Percentiles rank a stretch among this genome's conserved stretches.
Evolutionary conservation across 2,888 invertebrate genomes (phyloP).

Genomic region (Horisme vitalbata): DNA sequence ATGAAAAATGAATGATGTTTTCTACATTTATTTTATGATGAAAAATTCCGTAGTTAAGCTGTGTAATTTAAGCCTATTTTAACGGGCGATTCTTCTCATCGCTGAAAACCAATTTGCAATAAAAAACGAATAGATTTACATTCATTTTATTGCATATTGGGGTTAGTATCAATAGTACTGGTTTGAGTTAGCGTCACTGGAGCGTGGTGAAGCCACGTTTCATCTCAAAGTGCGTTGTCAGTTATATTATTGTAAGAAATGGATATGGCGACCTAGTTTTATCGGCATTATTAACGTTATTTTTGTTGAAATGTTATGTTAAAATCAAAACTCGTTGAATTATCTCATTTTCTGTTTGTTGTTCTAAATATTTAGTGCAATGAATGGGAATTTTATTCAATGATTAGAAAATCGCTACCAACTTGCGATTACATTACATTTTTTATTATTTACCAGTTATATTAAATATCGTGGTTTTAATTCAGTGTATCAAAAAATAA

Average conservation of each 20-base stretch:
- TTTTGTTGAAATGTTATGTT: constrained; percentile 65
- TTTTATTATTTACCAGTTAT: constrained; percentile 63
- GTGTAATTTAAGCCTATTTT: constrained; percentile 76
- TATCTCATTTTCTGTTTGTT: constrained; percentile 19
- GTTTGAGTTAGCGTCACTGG: constrained; percentile 61
- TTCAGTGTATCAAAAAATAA: constrained; percentile 4
- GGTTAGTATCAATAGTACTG: constrained; percentile 76
- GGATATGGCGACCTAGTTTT: constrained; percentile 68
- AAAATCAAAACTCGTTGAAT: constrained; percentile 56
- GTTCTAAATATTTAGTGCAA: constrained; percentile 28
- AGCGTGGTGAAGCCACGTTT: constrained; percentile 35
- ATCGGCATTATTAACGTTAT: constrained; percentile 60
- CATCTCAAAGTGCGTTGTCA: constrained; percentile 64
- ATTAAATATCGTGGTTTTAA: constrained; percentile 35
- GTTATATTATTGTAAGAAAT: constrained; percentile 53
- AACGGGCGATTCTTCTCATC: constrained; percentile 41
- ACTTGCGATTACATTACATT: constrained; percentile 79
- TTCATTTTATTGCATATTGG: constrained; percentile 45
- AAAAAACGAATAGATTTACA: constrained; percentile 35
- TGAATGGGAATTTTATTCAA: constrained; percentile 17
- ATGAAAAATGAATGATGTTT: constrained; percentile 59
- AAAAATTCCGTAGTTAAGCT: constrained; percentile 77
- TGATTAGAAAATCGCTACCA: constrained; percentile 44
- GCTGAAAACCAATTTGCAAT: constrained; percentile 31
- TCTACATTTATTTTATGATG: constrained; percentile 73